Conservation (phyloP, 2,113 vertebrate species). For the Cheilinus undulatus region DNA sequence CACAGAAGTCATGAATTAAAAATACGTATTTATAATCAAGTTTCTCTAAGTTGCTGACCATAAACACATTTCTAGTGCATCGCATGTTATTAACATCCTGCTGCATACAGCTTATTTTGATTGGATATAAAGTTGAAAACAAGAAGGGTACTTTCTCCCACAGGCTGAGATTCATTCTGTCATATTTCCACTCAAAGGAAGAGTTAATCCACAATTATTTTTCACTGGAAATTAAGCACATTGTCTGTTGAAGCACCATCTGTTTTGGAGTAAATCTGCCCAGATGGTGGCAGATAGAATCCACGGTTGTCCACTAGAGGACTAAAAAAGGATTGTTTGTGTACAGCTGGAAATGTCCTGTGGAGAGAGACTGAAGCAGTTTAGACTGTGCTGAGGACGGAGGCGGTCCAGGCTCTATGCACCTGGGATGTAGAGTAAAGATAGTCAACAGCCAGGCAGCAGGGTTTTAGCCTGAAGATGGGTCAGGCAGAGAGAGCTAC, state of each 20-base stretch:
- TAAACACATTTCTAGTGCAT: neutral
- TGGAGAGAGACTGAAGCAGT: constrained; percentile 25
- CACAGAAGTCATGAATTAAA: too few species aligned
- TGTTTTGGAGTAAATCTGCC: neutral
- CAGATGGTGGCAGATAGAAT: constrained; percentile 26
- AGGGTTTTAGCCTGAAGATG: constrained; percentile 12
- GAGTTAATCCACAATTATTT: neutral
- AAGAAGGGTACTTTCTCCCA: neutral
- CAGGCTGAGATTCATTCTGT: neutral
- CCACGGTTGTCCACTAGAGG: constrained; percentile 11
- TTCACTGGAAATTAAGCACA: neutral
- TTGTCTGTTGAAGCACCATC: constrained; percentile 22
- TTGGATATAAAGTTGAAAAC: neutral
- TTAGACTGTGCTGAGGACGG: constrained; percentile 35
- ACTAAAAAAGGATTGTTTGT: constrained; percentile 30
- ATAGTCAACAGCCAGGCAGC: constrained; percentile 16
- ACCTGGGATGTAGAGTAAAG: constrained; percentile 19
- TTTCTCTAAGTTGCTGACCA: neutral
- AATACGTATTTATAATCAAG: too few species aligned
- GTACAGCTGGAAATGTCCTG: constrained; percentile 35
- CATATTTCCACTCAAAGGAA: neutral
- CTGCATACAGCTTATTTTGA: neutral
- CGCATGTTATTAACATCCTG: neutral
- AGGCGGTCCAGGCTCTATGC: neutral
- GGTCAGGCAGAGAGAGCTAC: constrained; percentile 21